These are phyloP conservation scores for Thoracochromis brauschi DNA, from an alignment of 2,113 vertebrate genomes.

Conservation along the genomic window DNA sequence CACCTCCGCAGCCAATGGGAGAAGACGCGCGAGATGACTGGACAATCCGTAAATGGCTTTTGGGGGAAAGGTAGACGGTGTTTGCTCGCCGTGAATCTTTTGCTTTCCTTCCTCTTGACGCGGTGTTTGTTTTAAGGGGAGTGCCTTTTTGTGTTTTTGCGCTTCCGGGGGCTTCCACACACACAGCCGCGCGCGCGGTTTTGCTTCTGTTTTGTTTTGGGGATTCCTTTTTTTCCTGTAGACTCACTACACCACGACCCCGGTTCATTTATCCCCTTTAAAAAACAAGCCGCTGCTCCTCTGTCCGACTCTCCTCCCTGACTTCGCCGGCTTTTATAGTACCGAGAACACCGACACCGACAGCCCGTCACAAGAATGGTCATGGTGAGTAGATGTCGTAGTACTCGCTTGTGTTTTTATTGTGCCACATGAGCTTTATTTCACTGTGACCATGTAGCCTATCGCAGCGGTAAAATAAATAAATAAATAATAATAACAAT, in stretches of 20 bases:
- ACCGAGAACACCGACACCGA: constrained; percentile 16
- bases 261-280: constrained; percentile 12
- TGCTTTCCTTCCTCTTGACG: constrained; percentile 37
- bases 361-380: constrained; percentile 89
- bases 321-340: background rate
- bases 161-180: background rate
- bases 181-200: background rate
- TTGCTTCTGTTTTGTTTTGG: background rate
- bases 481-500: background rate
- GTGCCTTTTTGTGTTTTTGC: background rate
- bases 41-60: constrained; percentile 80
- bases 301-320: background rate
- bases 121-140: constrained; percentile 27
- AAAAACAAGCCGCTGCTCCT: constrained; percentile 3
- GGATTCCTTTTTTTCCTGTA: background rate
- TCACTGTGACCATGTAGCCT: background rate
- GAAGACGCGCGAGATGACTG: constrained; percentile 73
- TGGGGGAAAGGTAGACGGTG: constrained; percentile 68
- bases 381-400: constrained; percentile 86
- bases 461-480: background rate
- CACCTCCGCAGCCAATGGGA: constrained; percentile 79
- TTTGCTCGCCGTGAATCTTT: constrained; percentile 13
- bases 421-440: background rate
- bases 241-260: background rate
- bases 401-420: background rate